Evolutionary conservation across 2,113 vertebrate species (phyloP), one percentile per base, ranked within the genome.

Genomic region (Conger conger): DNA sequence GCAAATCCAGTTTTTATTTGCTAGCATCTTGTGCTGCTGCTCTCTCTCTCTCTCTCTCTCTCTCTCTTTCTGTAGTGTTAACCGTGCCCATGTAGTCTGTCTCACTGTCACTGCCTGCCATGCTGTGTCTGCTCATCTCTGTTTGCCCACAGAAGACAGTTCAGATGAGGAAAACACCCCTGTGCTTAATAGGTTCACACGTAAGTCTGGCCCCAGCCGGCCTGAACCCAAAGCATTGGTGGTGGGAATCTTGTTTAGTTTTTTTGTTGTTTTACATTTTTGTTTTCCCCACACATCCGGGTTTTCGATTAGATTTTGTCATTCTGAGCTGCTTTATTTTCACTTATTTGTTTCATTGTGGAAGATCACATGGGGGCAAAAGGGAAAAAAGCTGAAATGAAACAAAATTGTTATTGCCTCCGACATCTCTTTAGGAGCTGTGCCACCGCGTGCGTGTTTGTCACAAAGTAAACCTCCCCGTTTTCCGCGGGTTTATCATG

Each of bases 131-230:
- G 54, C 92, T 91, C 91, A 92, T 93, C 90, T 94, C 90, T 94
- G 93, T 95, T 88, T 94, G 89, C 92, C 93, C 91, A 87, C 95
- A 95, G 94, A 93, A 83, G 91, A 95, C 88, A 91, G 91, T 93
- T 94, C 94, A 93, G 94, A 94, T 91, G 95, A 94, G 86, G 93
- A 93, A 89, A 91, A 85, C 92, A 87, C 84, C 85, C 86, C 94
- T 85, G 89, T 91, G 91, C 90, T 94, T 88, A 94, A 90, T 94
- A 95, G 91, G 90, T 94, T 94, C 87, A 94, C 93, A 94, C 92
- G 95, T 95, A 94, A 96, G 94, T 95, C 88, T 85, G 57, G 42
- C 78, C 84, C 50, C 86, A 57, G 82, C 85, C 81, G 87, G 68
- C 88, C 87, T 89, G 80, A 79, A 87, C 86, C 57, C n/a, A n/a